Evolutionary conservation across 2,888 invertebrate species (phyloP), one percentile per base, ranked within the genome.

Genomic region (Eilema sororculum): DNA sequence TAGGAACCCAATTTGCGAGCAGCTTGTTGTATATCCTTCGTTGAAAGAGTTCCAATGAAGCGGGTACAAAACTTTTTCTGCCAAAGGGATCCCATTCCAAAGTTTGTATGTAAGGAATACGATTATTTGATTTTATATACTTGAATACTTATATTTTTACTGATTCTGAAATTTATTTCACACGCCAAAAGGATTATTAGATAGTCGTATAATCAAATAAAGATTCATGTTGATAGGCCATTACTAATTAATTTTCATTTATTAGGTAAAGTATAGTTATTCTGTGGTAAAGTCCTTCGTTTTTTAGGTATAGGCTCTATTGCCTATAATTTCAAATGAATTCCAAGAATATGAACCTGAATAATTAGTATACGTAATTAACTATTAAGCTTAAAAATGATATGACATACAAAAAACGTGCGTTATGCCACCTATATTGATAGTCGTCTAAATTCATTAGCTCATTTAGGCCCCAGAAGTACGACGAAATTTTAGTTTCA

Each of bases 11-110:
- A 65, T 65, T 60, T 60, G 33, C 30, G n/a, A 52, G 33, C 3
- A 64, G 41, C 63, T n/a, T 62, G 67, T 61, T 37, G 28, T 61
- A 52, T 46, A 41, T 46, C 46, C 20, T 46, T 46, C 46, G 46
- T 46, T 20, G 20, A 46, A 46, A 46, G 46, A 46, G 20, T 69
- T 52, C 33, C 20, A 63, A 37, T 68, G 8, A 28, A 33, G 28
- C 24, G 16, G 28, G 12, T 62, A 9, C 37, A 24, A 64, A 69
- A 69, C 65, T 59, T 68, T 59, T n/a, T 20, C 56, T 22, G 10
- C 24, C 24, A 56, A 65, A 65, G 25, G 52, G 69, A 37, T 69
- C 69, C 12, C 12, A 24, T 22, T 46, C 13, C 16, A 22, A 52
- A 58, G 28, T 68, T 33, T 25, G 8, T 24, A 8, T 12, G 13